These are phyloP conservation scores for Trachelus troglodyta DNA, from an alignment of 2,888 invertebrate species.

Conservation along the genomic window DNA sequence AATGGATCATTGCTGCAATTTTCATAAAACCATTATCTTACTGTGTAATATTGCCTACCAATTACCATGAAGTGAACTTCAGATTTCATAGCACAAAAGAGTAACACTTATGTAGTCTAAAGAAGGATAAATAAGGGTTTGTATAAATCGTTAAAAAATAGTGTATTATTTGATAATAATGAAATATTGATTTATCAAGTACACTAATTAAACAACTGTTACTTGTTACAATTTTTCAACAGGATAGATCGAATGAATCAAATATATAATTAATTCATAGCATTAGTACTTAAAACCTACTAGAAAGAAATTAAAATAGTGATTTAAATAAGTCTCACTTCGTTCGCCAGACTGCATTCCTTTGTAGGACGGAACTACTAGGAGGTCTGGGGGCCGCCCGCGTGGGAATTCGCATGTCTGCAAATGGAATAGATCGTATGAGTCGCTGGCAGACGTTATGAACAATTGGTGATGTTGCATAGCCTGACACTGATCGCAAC, in stretches of 20 bases:
- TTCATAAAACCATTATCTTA: neutral
- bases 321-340: slow-evolving; percentile 41
- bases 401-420: slow-evolving; percentile 74
- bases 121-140: neutral
- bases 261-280: no score
- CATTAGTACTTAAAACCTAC: neutral
- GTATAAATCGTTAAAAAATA: slow-evolving; percentile 4
- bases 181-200: neutral
- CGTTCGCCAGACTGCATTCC: slow-evolving; percentile 48
- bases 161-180: neutral
- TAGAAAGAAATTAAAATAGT: no score
- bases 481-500: slow-evolving; percentile 38
- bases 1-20: slow-evolving; percentile 52
- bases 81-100: neutral
- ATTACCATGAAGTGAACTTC: neutral
- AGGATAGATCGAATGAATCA: neutral
- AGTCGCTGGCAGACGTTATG: neutral
- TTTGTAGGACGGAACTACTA: slow-evolving; percentile 59
- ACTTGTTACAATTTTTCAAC: slow-evolving; percentile 16
- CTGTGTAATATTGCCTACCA: neutral
- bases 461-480: slow-evolving; percentile 16
- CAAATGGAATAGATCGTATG: slow-evolving; percentile 22
- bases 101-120: neutral
- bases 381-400: slow-evolving; percentile 72
- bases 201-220: neutral